Base-by-base conservation (phyloP, 2,888 invertebrate genomes). In the Agrilus cyanescens region DNA sequence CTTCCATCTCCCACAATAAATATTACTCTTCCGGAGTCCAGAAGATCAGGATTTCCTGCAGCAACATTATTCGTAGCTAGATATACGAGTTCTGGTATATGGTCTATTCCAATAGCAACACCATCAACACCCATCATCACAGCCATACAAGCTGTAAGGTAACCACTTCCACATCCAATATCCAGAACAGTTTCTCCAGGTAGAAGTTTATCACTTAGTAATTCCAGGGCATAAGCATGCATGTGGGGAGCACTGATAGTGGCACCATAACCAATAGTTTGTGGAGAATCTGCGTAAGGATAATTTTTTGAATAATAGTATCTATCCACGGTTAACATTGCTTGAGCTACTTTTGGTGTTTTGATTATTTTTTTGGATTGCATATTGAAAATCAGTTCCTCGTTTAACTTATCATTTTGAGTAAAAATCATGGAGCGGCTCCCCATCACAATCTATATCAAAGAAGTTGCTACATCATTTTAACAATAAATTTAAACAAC, bases 171-270 rank as follows among this genome's bases (percentile, higher is more conserved):
- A 18, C 88, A 91, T 12, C 94, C 95, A 35, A 95, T 88, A 67
- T 95, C 95, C 47, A 95, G 67, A 4, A 87, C 88, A 58, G 72
- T 78, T 40, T 80, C 79, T 10, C 89, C 91, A 41, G 80, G 77
- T 29, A 71, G 65, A 37, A 94, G 68, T 53, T 89, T 83, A 48
- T 83, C 80, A 57, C 81, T 78, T 38, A 95, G 71, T 49, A 81
- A 72, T 69, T 94, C 91, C 59, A 95, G 69, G 20, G 91, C 93
- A 69, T 86, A 84, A 2, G 89, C 94, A 69, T 95, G 94, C 94
- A 95, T 95, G 63, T 95, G 94, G 8, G 95, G 95, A 29, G 95
- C 95, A 68, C 88, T 89, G 47, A 95, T 95, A 0, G 95, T 95
- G 4, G 93, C 96, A 16, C 88, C 85, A 62, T 77, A 93, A 38